Evolutionary conservation across 2,888 invertebrate species (phyloP), one percentile per base, ranked within the genome.

Genomic region (Ellobium chinense): DNA sequence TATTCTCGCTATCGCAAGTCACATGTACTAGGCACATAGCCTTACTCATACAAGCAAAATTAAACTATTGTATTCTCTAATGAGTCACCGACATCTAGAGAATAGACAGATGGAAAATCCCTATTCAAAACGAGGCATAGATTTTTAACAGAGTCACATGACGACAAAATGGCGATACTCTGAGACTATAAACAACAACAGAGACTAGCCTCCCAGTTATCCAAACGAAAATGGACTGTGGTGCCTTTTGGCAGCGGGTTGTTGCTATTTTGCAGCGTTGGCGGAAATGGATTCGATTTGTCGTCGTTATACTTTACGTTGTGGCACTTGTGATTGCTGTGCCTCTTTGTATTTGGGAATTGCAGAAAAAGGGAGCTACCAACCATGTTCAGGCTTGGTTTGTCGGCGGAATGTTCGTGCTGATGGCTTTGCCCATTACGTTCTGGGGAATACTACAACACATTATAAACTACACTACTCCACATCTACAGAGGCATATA

Each of bases 371-470:
- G 94, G 87, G 88, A 7, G 87, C 97, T 87, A 95, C 95, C 69
- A 95, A 96, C 87, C 95, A 96, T 85, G 96, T 97, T 90, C 96
- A 97, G 93, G 93, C 93, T 9, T 96, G 96, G 88, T 94, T 98
- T 85, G 95, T 98, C 80, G 98, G 96, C 12, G 98, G 98, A 4
- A 95, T 97, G n/a, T 98, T 98, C 94, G 98, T 97, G 31, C 94
- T 97, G 85, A 94, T 98, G 80, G 97, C 98, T 0, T 94, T 99
- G 70, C 98, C 98, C 0, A 96, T 98, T 84, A 97, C 98, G 65
- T 95, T 98, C 88, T 98, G 97, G 96, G 97, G 98, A 93, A 98
- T 99, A 89, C 96, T 96, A 66, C 97, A 98, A 92, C 98, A 99
- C 93, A 95, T 98, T 91, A 96, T 98, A 78, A 96, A 98, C 93